Base-by-base conservation (phyloP, 2,113 vertebrate species). In the Pterocles gutturalis region DNA sequence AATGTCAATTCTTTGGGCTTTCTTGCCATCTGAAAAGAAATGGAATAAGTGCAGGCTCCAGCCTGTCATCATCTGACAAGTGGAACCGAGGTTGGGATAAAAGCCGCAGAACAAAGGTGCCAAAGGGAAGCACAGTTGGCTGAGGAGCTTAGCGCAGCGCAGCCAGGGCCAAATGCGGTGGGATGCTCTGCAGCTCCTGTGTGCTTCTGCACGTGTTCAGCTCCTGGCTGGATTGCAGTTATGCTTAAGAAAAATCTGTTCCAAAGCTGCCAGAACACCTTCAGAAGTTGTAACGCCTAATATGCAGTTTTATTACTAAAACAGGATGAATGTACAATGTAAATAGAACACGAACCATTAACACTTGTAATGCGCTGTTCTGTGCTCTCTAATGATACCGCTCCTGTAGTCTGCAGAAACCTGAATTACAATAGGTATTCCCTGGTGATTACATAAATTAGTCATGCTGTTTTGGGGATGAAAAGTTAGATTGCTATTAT, bases 371-470 rank as follows among this genome's bases (percentile, higher is more conserved):
- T 82, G 36, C 51, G 61, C 65, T 45, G 53, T 45, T 93, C 96
- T 89, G 70, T 92, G 8, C 65, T 83, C 62, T 45, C 70, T 95
- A 33, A 93, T 93, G 91, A 94, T 64, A 87, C 83, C 1, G 25
- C 83, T 96, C 14, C 0, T 53, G 87, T 65, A 24, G 15, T 70
- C 28, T 92, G 95, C 97, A 90, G 90, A 92, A 96, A 87, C 92
- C 65, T 91, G 94, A 93, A 60, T 98, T 97, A 57, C 41, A 55
- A 48, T 48, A 89, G 90, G 70, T 94, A 87, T 92, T 97, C 97
- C 95, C 96, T 81, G 31, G 38, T 89, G 83, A 88, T 93, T 97
- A 46, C 70, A 86, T 80, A 95, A 97, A 98, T 97, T 96, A 96
- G 95, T 97, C 96, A 93, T 83, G 60, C 58, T 93, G 72, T 87